Base-by-base conservation (phyloP, 2,888 invertebrate genomes). In the Ochropacha duplaris region DNA sequence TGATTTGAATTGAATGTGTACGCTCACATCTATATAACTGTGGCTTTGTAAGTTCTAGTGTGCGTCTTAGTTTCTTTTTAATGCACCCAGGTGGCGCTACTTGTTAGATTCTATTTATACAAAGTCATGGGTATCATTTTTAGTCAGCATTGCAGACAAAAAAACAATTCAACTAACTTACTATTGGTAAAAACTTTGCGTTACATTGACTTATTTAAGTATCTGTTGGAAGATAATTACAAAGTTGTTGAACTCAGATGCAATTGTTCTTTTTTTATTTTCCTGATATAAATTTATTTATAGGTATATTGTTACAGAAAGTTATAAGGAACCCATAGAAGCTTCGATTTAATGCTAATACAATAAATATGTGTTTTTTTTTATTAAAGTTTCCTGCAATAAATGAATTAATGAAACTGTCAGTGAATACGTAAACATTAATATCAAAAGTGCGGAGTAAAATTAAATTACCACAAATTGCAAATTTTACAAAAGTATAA, bases 1-100 rank as follows among this genome's bases (percentile, higher is more conserved):
- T 79, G 78, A 67, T 75, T 79, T 81, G 81, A 84, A 86, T 82
- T 85, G 83, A 87, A 84, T 84, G 84, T 83, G 72, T 70, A 65
- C 63, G 68, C 66, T 66, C 57, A 72, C 70, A 74, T 66, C 65
- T 61, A 61, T 61, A 62, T 66, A 66, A 65, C 65, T 55, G 66
- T 75, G 64, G 67, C 58, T 72, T 69, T 71, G 67, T 68, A 72
- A 71, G 66, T 67, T 74, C 60, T 60, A 65, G 66, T 70, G 71
- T 66, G 71, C 59, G 58, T 67, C 66, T 65, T 70, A 61, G 68
- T 74, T 78, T 69, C 58, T 59, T 58, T 66, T 61, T 61, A 61
- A 60, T 60, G 51, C 55, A 61, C 64, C 68, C 73, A 79, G 81
- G 72, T 75, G 78, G 80, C 75, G 74, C 65, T 74, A 62, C 60